phyloP scores from a whole-genome alignment of 2,113 vertebrate genomes.

The Sebastes schlegelii region DNA sequence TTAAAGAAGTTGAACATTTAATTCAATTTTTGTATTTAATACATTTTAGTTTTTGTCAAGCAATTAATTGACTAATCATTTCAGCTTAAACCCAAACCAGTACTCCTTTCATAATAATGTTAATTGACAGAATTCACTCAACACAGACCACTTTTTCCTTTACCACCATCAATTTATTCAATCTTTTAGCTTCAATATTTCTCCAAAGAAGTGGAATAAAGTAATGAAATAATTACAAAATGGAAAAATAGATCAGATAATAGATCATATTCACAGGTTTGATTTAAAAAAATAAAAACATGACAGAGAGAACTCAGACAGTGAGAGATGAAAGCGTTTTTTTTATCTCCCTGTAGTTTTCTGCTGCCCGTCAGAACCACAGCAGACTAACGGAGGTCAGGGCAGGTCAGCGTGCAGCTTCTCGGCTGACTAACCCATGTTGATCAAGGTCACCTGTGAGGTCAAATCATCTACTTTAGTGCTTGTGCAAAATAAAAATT shows the following conservation, averaged over 20 bases:
- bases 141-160: conserved; percentile 62
- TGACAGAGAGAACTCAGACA: conserved; percentile 56
- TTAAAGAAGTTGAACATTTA: no score
- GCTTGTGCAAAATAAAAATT: conserved; percentile 80
- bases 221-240: conserved; percentile 84
- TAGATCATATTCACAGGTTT: conserved; percentile 82
- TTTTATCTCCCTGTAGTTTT: conserved; percentile 53
- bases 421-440: conserved; percentile 34
- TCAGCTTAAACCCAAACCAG: background rate
- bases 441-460: conserved; percentile 62
- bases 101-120: background rate
- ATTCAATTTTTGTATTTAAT: background rate
- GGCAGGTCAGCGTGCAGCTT: conserved; percentile 33
- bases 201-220: conserved; percentile 81
- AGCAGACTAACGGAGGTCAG: conserved; percentile 39
- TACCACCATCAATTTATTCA: conserved; percentile 86
- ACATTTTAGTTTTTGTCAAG: background rate
- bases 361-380: conserved; percentile 49
- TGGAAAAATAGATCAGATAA: conserved; percentile 79
- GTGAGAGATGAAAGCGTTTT: conserved; percentile 57
- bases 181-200: conserved; percentile 81
- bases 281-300: conserved; percentile 76
- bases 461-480: conserved; percentile 72
- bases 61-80: background rate
- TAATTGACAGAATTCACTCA: conserved; percentile 7